Conservation (phyloP, 1,140 invertebrate species). For the Caenorhabditis inopinata region DNA sequence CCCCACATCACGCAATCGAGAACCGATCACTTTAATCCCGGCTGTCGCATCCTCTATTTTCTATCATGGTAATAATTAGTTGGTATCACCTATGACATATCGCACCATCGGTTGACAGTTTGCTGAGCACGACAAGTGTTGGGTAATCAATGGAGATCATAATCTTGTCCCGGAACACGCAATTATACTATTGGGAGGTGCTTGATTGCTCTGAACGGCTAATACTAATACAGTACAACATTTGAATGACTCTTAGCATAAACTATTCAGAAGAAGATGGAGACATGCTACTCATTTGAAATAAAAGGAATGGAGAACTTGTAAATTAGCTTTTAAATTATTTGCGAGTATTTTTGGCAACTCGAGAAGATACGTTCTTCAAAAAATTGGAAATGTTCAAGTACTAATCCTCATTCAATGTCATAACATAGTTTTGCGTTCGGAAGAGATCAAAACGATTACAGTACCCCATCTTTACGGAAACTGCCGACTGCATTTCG, state of each 20-base stretch:
- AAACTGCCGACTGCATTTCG: too few species aligned
- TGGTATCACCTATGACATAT: constrained; percentile 28
- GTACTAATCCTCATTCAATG: too few species aligned
- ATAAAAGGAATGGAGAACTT: too few species aligned
- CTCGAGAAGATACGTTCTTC: too few species aligned
- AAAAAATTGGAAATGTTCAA: too few species aligned
- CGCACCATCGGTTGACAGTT: constrained; percentile 28
- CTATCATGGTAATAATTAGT: constrained; percentile 7
- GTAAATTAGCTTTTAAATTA: too few species aligned
- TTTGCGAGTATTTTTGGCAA: too few species aligned
- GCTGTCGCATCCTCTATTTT: neutral
- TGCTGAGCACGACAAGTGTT: constrained; percentile 21
- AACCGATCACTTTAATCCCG: constrained; percentile 28
- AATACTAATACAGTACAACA: neutral
- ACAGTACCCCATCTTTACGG: too few species aligned
- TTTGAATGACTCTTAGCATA: neutral
- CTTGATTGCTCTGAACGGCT: constrained; percentile 12
- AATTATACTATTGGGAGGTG: constrained; percentile 7
- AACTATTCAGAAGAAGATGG: too few species aligned
- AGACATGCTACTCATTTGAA: too few species aligned
- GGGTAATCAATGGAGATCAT: neutral
- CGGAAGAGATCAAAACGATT: too few species aligned
- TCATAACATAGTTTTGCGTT: too few species aligned
- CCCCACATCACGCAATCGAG: constrained; percentile 25
- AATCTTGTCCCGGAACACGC: neutral